Conservation (phyloP, 2,888 invertebrate species). For the Synanthedon myopaeformis region DNA sequence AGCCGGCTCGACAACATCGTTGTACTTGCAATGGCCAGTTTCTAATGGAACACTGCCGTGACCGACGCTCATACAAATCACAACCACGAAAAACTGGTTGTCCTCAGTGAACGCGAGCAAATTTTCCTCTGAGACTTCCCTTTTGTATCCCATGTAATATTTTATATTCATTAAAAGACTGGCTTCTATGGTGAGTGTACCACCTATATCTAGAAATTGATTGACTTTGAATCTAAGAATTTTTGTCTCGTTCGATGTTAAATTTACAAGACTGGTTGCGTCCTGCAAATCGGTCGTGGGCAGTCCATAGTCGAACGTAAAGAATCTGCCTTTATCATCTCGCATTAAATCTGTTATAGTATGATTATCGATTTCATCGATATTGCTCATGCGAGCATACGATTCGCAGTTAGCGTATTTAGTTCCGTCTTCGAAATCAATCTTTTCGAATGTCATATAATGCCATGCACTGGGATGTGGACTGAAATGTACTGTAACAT, state of each 20-base stretch:
- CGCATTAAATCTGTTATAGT: conserved; percentile 50
- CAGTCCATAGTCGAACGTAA: conserved; percentile 80
- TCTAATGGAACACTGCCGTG: conserved; percentile 72
- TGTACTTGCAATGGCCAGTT: conserved; percentile 72
- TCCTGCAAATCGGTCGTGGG: conserved; percentile 73
- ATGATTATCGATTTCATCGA: conserved; percentile 33
- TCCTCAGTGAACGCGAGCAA: conserved; percentile 53
- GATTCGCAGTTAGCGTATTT: conserved; percentile 46
- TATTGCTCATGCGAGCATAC: conserved; percentile 25
- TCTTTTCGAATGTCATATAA: conserved; percentile 49
- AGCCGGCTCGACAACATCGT: conserved; percentile 62
- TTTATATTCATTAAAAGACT: conserved; percentile 74
- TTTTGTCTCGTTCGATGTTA: conserved; percentile 74
- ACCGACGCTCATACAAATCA: conserved; percentile 73
- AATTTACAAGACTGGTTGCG: conserved; percentile 74
- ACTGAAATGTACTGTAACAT: conserved; percentile 52
- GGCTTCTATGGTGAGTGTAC: conserved; percentile 79
- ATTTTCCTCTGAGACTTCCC: conserved; percentile 27
- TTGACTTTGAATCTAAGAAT: conserved; percentile 78
- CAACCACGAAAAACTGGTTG: conserved; percentile 64
- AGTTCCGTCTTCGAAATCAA: conserved; percentile 24
- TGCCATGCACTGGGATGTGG: conserved; percentile 73
- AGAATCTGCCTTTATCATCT: conserved; percentile 79
- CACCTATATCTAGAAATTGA: conserved; percentile 81
- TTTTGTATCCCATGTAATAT: conserved; percentile 58